Evolutionary conservation across 2,888 invertebrate species (phyloP).

Genomic region (Hydropsyche betteni): DNA sequence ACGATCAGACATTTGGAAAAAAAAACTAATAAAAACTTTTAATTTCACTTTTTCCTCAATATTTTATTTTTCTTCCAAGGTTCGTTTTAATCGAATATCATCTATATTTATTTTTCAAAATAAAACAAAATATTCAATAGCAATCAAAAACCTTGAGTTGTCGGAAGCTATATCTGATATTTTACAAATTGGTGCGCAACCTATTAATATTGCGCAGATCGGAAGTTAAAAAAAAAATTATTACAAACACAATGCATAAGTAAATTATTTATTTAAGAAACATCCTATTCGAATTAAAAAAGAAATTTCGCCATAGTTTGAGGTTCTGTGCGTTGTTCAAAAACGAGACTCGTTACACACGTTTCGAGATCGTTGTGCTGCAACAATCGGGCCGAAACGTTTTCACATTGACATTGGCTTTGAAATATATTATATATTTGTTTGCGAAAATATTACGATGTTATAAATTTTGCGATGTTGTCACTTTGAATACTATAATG

Average conservation of each 20-base stretch:
- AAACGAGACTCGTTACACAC: slow-evolving; percentile 16
- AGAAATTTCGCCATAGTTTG: background rate
- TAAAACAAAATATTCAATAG: background rate
- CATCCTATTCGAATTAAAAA: too few species aligned
- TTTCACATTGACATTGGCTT: background rate
- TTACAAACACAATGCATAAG: too few species aligned
- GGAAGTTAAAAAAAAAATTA: too few species aligned
- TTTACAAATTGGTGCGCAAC: too few species aligned
- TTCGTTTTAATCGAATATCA: background rate
- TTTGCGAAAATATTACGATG: too few species aligned
- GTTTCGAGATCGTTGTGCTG: background rate
- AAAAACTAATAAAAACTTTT: too few species aligned
- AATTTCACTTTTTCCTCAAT: too few species aligned
- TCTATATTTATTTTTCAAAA: background rate
- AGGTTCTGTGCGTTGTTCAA: background rate
- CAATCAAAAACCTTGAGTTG: background rate
- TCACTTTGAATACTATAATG: too few species aligned
- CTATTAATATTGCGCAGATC: too few species aligned
- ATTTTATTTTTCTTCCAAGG: background rate
- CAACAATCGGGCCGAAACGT: slow-evolving; percentile 2
- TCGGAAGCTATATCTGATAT: background rate
- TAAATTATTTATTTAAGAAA: too few species aligned
- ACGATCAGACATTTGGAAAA: too few species aligned
- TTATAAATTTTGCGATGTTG: too few species aligned
- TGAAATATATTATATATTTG: background rate